A percentile compares a stretch with the other conserved stretches of the same genome.
Evolutionary conservation across 2,113 vertebrate genomes (phyloP).

Genomic region (Myocastor coypus): DNA sequence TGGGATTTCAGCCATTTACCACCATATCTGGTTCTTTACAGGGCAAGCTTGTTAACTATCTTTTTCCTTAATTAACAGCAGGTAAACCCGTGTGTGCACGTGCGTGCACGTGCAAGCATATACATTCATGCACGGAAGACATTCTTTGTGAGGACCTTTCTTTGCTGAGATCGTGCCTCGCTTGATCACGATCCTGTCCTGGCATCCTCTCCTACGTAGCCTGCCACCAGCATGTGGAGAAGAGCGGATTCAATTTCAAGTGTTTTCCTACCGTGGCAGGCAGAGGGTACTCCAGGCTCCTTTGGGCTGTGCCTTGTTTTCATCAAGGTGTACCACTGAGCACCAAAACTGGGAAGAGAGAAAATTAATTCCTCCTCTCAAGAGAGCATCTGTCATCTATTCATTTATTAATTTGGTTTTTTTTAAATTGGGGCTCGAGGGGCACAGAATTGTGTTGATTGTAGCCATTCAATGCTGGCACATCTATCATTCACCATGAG

Average conservation of each 20-base stretch:
- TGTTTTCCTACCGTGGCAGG: neutral
- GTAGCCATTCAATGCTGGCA: neutral
- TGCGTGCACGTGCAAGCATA: rapidly evolving
- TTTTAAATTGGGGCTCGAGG: neutral
- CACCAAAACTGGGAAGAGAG: neutral
- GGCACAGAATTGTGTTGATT: neutral
- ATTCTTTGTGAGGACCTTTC: neutral
- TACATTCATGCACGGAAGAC: neutral
- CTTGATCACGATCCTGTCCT: neutral
- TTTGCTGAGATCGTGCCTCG: neutral
- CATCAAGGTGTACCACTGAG: neutral
- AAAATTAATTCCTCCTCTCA: neutral
- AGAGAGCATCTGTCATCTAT: neutral
- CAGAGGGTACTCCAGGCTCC: neutral
- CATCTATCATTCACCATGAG: neutral
- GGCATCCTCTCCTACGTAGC: neutral
- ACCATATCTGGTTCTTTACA: neutral
- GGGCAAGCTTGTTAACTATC: neutral
- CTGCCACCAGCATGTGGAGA: neutral
- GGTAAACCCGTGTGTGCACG: neutral
- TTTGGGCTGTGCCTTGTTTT: neutral
- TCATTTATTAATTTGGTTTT: neutral
- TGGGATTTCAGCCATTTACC: neutral
- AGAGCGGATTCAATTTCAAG: neutral
- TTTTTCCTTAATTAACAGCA: neutral